Conservation (phyloP, 1,140 invertebrate genomes). For the Batillaria attramentaria region DNA sequence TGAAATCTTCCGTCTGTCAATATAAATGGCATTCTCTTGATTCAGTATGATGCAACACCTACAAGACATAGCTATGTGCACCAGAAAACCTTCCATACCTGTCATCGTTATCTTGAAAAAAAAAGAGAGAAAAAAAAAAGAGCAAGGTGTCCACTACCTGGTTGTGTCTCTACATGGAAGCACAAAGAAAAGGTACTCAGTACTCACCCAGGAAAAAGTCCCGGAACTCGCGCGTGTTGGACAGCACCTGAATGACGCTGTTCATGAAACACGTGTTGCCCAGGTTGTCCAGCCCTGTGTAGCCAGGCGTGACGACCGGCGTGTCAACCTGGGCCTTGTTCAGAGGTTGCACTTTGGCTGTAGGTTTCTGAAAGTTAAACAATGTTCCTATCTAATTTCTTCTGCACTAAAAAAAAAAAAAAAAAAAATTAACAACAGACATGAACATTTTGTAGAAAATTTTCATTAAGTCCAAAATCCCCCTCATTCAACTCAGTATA, state of each 20-base stretch:
- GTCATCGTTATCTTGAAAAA: too few relatives aligned
- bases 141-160: neutral
- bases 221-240: constrained; percentile 68
- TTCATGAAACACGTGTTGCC: constrained; percentile 74
- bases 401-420: neutral
- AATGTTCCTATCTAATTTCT: neutral
- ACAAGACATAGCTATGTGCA: too few relatives aligned
- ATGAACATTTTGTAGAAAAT: neutral
- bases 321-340: constrained; percentile 44
- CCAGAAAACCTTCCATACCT: too few relatives aligned
- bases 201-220: constrained; percentile 73
- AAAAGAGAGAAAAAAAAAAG: neutral
- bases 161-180: neutral
- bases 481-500: neutral
- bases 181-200: neutral
- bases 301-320: constrained; percentile 53
- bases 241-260: constrained; percentile 73
- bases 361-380: constrained; percentile 66
- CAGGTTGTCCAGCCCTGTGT: constrained; percentile 70
- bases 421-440: neutral
- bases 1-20: constrained; percentile 56
- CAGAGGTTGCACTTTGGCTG: constrained; percentile 68
- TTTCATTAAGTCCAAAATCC: neutral
- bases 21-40: neutral
- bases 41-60: too few relatives aligned